Evolutionary conservation across 2,888 invertebrate species (phyloP).

Genomic region (Tortrix viridana): DNA sequence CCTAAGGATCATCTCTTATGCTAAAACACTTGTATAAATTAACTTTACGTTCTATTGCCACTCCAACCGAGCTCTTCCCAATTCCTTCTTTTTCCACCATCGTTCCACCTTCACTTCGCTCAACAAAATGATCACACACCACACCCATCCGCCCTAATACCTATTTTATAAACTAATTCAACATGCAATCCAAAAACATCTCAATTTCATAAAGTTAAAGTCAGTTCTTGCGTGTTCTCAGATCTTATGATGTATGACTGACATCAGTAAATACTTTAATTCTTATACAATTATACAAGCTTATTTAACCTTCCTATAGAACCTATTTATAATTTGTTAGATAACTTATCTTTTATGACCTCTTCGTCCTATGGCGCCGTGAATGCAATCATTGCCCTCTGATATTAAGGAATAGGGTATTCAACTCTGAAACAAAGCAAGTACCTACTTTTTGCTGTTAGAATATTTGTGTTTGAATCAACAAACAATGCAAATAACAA

Average conservation of each 20-base stretch:
- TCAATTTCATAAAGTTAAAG: not conserved
- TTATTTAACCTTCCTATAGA: conserved; percentile 14
- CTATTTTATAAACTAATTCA: conserved; percentile 14
- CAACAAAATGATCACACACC: conserved; percentile 21
- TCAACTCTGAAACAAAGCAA: no score
- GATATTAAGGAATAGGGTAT: no score
- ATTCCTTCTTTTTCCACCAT: conserved; percentile 22
- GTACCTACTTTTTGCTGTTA: no score
- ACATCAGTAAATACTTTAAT: conserved; percentile 25
- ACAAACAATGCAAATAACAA: no score
- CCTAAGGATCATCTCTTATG: no score
- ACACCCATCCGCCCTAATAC: conserved; percentile 9
- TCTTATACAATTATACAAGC: conserved; percentile 8
- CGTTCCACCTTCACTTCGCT: conserved; percentile 14
- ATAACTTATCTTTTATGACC: conserved; percentile 14
- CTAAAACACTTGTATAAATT: no score
- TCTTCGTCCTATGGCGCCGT: conserved; percentile 1
- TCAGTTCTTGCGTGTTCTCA: not conserved
- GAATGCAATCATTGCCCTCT: not conserved
- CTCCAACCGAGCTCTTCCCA: conserved; percentile 26
- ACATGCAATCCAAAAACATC: not conserved
- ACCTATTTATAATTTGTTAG: conserved; percentile 18
- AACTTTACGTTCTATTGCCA: conserved; percentile 34
- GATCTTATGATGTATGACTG: conserved; percentile 11
- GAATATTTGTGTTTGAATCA: no score